Evolutionary conservation across 1,140 invertebrate genomes (phyloP).

Genomic region (Saccostrea echinata): DNA sequence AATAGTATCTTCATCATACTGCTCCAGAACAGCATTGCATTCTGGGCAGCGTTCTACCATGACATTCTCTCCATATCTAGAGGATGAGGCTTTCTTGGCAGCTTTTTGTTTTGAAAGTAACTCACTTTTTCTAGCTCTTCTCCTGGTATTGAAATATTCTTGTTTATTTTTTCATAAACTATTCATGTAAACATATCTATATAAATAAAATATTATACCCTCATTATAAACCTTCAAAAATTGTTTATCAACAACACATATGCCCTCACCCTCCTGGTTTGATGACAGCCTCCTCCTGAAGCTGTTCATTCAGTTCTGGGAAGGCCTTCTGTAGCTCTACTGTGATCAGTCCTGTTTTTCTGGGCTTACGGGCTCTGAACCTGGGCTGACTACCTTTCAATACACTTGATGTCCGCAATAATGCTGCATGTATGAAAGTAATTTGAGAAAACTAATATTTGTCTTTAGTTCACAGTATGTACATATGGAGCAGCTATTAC

Average conservation of each 20-base stretch:
- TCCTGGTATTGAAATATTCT: slow-evolving; percentile 49
- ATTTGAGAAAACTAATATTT: too few species aligned
- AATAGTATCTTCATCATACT: slow-evolving; percentile 98
- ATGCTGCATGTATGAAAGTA: not conserved
- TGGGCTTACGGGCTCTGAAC: slow-evolving; percentile 77
- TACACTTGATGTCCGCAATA: not conserved
- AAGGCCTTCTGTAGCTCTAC: slow-evolving; percentile 79
- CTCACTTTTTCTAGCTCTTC: slow-evolving; percentile 73
- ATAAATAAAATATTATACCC: not conserved
- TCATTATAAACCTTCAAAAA: too few species aligned
- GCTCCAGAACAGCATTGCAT: slow-evolving; percentile 88
- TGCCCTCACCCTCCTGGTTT: slow-evolving; percentile 48
- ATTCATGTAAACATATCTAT: not conserved
- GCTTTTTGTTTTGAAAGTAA: slow-evolving; percentile 68
- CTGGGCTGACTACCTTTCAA: slow-evolving; percentile 73
- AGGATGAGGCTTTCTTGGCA: slow-evolving; percentile 65
- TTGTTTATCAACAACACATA: too few species aligned
- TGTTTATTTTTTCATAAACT: not conserved
- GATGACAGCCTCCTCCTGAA: slow-evolving; percentile 49
- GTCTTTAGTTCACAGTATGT: too few species aligned
- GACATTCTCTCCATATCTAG: slow-evolving; percentile 71
- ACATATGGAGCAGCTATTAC: too few species aligned
- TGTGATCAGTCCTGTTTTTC: slow-evolving; percentile 79
- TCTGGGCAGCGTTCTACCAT: slow-evolving; percentile 80
- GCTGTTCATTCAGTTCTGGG: slow-evolving; percentile 74